A percentile compares a stretch with the other conserved stretches of the same genome.
These are phyloP conservation scores for Acanthiza pusilla DNA, from an alignment of 2,797 vertebrate genomes.

Conservation along the genomic window DNA sequence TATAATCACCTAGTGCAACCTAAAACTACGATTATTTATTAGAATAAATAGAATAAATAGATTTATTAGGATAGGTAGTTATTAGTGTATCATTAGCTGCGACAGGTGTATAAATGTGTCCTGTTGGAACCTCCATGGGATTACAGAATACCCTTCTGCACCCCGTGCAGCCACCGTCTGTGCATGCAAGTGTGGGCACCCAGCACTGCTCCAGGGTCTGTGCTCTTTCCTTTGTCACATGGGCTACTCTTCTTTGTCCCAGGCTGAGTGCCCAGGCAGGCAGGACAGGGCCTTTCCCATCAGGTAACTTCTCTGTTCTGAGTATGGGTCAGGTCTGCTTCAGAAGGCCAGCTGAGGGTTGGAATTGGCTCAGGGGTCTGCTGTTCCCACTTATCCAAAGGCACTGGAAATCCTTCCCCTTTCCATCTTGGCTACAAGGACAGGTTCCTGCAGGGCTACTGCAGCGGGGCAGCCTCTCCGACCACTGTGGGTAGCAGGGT, in stretches of 20 bases:
- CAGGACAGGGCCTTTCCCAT: background rate
- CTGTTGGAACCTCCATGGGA: background rate
- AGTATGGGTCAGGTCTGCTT: background rate
- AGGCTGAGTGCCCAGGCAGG: background rate
- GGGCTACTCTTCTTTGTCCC: rapidly evolving
- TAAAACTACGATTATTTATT: rapidly evolving
- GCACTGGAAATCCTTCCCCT: background rate
- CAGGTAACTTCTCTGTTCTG: background rate
- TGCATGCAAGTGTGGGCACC: rapidly evolving
- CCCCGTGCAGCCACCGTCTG: background rate
- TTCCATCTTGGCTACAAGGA: background rate
- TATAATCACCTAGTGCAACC: too few species aligned
- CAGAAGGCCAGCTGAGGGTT: background rate
- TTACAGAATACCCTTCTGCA: background rate
- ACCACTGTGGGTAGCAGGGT: too few species aligned
- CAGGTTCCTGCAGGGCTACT: background rate
- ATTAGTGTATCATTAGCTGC: background rate
- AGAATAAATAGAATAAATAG: background rate
- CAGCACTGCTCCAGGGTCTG: background rate
- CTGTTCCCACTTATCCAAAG: background rate
- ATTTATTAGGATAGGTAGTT: too few species aligned
- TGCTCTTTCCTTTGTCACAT: background rate
- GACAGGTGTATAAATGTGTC: background rate
- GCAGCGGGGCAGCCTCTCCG: background rate
- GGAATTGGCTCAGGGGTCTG: background rate